Evolutionary conservation across 2,113 vertebrate species (phyloP).

Genomic region (Vidua macroura): DNA sequence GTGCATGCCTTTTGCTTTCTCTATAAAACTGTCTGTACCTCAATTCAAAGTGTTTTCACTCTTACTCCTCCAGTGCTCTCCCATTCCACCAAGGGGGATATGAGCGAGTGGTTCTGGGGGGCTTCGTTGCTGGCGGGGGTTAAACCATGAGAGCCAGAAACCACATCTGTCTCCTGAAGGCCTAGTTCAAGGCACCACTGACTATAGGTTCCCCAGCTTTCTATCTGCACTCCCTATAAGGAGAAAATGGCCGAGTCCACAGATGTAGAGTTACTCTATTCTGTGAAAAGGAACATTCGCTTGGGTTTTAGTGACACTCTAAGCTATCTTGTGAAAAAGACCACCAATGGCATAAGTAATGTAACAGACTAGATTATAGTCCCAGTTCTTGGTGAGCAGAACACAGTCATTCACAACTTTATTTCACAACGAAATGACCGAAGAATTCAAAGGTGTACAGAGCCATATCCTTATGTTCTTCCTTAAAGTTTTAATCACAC

Average conservation of each 20-base stretch:
- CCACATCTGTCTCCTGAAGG: not conserved
- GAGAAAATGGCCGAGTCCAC: not conserved
- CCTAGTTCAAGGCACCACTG: not conserved
- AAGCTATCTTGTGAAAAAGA: not conserved
- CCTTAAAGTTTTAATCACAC: not conserved
- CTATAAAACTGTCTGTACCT: not conserved
- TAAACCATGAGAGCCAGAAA: not conserved
- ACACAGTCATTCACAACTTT: not conserved
- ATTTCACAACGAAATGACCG: not conserved
- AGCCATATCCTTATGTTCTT: not conserved
- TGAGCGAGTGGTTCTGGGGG: accelerated
- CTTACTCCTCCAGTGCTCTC: not conserved
- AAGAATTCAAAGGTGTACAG: not conserved
- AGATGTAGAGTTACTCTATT: not conserved
- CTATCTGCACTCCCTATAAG: not conserved
- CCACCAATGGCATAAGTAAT: not conserved
- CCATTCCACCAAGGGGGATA: accelerated
- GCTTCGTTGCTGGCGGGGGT: not conserved
- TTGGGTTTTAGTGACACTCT: not conserved
- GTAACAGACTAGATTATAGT: not conserved
- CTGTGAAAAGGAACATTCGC: not conserved
- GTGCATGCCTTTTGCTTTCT: not conserved
- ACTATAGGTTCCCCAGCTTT: not conserved
- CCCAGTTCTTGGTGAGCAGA: not conserved
- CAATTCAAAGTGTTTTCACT: not conserved